Percentiles rank a stretch among this genome's conserved stretches.
phyloP scores from a whole-genome alignment of 2,797 vertebrate genomes.

The Ctenochaetus hawaiiensis region DNA sequence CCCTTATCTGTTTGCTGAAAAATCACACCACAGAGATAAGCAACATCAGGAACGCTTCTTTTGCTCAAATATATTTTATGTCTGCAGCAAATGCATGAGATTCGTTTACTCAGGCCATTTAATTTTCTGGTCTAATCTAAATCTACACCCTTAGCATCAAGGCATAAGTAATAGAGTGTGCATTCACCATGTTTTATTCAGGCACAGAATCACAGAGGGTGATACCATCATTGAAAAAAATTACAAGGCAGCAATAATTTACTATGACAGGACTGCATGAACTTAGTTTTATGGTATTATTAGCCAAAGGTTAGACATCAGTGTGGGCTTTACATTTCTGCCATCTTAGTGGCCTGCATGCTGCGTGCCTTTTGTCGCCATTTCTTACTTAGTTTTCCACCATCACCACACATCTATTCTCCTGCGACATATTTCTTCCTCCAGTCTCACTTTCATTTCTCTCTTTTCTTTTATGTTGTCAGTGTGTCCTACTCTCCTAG shows the following conservation, averaged over 20 bases:
- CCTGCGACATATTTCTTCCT: constrained; percentile 43
- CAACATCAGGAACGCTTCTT: constrained; percentile 43
- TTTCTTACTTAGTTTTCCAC: constrained; percentile 37
- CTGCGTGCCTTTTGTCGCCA: constrained; percentile 40
- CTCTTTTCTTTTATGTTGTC: constrained; percentile 51
- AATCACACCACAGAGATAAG: constrained; percentile 62
- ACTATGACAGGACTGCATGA: constrained; percentile 35
- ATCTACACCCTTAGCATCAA: constrained; percentile 21
- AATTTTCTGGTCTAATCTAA: constrained; percentile 47
- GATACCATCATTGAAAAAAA: constrained; percentile 35
- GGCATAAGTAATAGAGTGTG: constrained; percentile 3
- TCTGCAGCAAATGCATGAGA: constrained; percentile 39
- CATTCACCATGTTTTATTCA: constrained; percentile 44
- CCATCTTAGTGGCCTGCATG: background rate
- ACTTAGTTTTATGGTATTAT: constrained; percentile 53
- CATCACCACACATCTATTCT: constrained; percentile 43
- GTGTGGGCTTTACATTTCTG: constrained; percentile 20
- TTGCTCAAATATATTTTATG: constrained; percentile 24
- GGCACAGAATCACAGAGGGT: constrained; percentile 9
- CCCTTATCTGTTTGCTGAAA: constrained; percentile 63
- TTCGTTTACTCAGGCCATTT: constrained; percentile 35
- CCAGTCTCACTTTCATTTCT: constrained; percentile 40
- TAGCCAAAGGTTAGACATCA: constrained; percentile 54
- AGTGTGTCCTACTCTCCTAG: constrained; percentile 29
- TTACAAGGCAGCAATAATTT: constrained; percentile 37